phyloP scores from a whole-genome alignment of 2,797 vertebrate species.

The Hydrolagus colliei region DNA sequence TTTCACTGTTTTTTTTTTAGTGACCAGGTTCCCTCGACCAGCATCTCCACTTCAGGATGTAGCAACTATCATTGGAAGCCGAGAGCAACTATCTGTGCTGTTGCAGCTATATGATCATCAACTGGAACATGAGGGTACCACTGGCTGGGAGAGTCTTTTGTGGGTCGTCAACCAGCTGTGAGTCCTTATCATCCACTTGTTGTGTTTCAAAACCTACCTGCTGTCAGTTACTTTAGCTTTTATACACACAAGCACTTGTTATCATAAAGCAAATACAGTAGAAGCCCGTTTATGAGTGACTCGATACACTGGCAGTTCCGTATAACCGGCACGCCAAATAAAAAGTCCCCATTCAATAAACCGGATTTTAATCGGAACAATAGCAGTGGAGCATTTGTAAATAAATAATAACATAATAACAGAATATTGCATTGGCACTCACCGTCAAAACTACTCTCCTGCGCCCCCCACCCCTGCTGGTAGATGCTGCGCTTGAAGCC shows the following conservation, averaged over 20 bases:
- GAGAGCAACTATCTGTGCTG: slow-evolving; percentile 77
- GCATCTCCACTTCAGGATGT: slow-evolving; percentile 89
- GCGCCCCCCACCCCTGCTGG: too few relatives aligned
- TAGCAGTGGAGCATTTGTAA: too few relatives aligned
- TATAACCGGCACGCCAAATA: too few relatives aligned
- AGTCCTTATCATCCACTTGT: slow-evolving; percentile 48
- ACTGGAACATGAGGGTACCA: slow-evolving; percentile 89
- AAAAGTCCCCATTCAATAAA: too few relatives aligned
- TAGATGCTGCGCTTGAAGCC: too few relatives aligned
- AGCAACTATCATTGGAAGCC: slow-evolving; percentile 81
- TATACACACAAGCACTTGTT: not conserved
- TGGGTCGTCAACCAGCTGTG: slow-evolving; percentile 98
- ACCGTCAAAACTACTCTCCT: too few relatives aligned
- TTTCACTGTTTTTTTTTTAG: slow-evolving; percentile 48
- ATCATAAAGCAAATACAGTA: too few relatives aligned
- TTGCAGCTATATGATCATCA: slow-evolving; percentile 90
- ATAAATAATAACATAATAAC: too few relatives aligned
- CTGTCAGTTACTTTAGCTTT: not conserved
- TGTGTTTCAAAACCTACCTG: not conserved
- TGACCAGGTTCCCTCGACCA: slow-evolving; percentile 89
- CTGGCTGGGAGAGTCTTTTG: slow-evolving; percentile 89
- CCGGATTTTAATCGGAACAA: too few relatives aligned
- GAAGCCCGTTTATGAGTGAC: too few relatives aligned
- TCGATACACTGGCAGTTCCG: too few relatives aligned
- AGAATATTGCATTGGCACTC: too few relatives aligned